Percentiles rank a stretch among this genome's conserved stretches.
Evolutionary conservation across 2,797 vertebrate species (phyloP).

Genomic region (Hirundo rustica): DNA sequence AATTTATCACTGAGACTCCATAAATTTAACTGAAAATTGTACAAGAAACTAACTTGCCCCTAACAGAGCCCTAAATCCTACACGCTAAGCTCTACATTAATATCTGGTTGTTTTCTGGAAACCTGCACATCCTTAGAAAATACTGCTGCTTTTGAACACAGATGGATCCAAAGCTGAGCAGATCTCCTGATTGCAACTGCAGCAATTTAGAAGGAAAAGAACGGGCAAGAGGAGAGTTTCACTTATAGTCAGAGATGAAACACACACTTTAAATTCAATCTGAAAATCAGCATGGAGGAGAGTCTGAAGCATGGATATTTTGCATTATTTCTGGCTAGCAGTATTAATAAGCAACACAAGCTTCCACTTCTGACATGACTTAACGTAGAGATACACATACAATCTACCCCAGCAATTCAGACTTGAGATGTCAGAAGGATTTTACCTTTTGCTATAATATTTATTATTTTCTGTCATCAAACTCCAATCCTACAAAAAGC

Average conservation of each 20-base stretch:
- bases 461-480: slow-evolving; percentile 53
- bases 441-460: slow-evolving; percentile 39
- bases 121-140: not conserved
- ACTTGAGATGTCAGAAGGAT: not conserved
- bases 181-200: not conserved
- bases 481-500: slow-evolving; percentile 26
- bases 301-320: not conserved
- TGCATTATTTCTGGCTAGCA: not conserved
- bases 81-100: not conserved
- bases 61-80: not conserved
- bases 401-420: not conserved
- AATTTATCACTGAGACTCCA: not conserved
- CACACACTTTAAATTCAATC: not conserved
- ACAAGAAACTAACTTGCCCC: not conserved
- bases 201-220: not conserved
- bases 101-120: not conserved
- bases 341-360: slow-evolving; percentile 5
- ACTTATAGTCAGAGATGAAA: not conserved
- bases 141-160: not conserved
- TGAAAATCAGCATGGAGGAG: not conserved
- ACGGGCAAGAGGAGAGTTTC: not conserved
- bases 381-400: not conserved
- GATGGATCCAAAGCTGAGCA: not conserved
- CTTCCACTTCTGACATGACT: not conserved
- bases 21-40: not conserved